phyloP scores from a whole-genome alignment of 1,140 invertebrate species.

The Bombus balteatus region DNA sequence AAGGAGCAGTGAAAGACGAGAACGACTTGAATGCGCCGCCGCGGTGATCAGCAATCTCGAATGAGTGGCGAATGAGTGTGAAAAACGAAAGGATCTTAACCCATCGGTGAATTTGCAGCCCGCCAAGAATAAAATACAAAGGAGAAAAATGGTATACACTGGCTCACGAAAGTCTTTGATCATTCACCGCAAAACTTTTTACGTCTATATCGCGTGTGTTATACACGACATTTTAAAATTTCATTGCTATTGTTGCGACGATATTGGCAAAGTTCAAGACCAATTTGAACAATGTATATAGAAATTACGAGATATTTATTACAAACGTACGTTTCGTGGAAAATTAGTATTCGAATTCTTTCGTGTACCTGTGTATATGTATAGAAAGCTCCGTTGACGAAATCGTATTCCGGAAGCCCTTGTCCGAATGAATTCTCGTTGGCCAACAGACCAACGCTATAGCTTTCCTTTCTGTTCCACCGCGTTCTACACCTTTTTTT shows the following conservation, averaged over 20 bases:
- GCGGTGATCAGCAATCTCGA: conserved; percentile 51
- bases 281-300: neutral
- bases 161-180: neutral
- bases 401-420: conserved; percentile 35
- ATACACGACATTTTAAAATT: neutral
- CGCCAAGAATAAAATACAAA: neutral
- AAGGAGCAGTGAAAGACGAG: neutral
- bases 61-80: conserved; percentile 54
- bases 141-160: neutral
- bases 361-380: neutral
- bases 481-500: conserved; percentile 26
- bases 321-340: no score
- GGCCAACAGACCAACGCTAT: conserved; percentile 10
- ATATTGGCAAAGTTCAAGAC: no score
- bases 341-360: neutral
- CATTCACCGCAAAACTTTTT: no score
- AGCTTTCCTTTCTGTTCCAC: conserved; percentile 50
- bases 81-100: conserved; percentile 54
- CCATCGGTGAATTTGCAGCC: conserved; percentile 44
- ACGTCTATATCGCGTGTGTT: neutral
- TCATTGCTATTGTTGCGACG: no score
- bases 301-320: no score
- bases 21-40: conserved; percentile 19
- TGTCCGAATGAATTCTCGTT: conserved; percentile 52
- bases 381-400: conserved; percentile 19